Conservation (phyloP, 2,113 vertebrate species). For the Xiphophorus hellerii region DNA sequence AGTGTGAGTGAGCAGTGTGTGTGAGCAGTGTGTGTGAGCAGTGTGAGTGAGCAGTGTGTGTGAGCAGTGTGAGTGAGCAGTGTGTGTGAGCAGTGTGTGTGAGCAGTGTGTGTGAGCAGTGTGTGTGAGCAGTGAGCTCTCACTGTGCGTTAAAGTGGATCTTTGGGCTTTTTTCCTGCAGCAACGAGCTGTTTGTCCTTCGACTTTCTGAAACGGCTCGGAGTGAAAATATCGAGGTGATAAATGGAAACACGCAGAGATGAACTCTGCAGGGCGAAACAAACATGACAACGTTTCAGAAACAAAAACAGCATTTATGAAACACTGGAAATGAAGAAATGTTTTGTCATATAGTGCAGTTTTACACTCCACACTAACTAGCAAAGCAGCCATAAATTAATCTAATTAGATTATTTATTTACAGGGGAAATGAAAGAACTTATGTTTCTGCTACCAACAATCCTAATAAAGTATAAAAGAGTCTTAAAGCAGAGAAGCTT, state of each 20-base stretch:
- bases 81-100: too few relatives aligned
- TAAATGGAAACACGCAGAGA: not conserved
- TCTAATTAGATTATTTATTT: too few relatives aligned
- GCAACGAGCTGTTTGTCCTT: slow-evolving; percentile 10
- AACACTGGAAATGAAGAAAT: not conserved
- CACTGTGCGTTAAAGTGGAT: not conserved
- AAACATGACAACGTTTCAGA: not conserved
- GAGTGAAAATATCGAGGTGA: not conserved
- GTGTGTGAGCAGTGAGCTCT: not conserved
- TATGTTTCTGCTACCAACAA: not conserved
- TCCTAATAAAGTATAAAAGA: not conserved
- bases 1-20: too few relatives aligned
- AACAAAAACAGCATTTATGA: not conserved
- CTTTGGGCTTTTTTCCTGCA: not conserved
- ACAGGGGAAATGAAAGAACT: too few relatives aligned
- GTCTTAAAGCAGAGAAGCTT: too few relatives aligned
- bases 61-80: too few relatives aligned
- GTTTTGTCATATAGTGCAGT: not conserved
- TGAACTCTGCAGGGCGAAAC: not conserved
- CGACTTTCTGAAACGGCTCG: not conserved
- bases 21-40: too few relatives aligned
- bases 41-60: too few relatives aligned
- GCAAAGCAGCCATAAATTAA: not conserved
- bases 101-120: too few relatives aligned
- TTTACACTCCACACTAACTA: not conserved